These are phyloP conservation scores for Bombus breviceps DNA, from an alignment of 1,140 invertebrate genomes.

Conservation along the genomic window DNA sequence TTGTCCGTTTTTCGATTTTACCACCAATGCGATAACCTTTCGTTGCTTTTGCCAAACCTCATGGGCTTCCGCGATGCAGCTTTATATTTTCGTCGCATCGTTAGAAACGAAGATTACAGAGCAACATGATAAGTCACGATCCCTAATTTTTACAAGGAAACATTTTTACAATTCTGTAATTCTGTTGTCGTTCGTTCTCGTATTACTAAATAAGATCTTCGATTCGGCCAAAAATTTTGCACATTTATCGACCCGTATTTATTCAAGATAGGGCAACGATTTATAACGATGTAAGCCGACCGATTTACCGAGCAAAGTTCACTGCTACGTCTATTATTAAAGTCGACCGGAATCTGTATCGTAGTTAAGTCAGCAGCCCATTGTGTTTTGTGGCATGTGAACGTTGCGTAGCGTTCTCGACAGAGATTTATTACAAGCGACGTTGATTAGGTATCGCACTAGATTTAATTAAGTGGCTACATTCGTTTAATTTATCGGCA, in stretches of 20 bases:
- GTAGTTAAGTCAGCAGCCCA: background rate
- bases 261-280: background rate
- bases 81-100: too few species aligned
- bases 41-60: background rate
- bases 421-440: background rate
- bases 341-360: background rate
- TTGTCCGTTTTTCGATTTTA: background rate
- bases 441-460: background rate
- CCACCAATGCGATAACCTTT: background rate
- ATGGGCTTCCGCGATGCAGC: too few species aligned
- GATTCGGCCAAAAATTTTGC: background rate
- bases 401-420: background rate
- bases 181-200: too few species aligned
- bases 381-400: background rate
- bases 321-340: slow-evolving; percentile 36
- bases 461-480: background rate
- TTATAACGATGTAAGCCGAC: background rate
- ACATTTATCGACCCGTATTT: background rate
- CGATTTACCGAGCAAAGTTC: slow-evolving; percentile 38
- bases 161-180: too few species aligned
- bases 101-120: too few species aligned
- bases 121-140: too few species aligned
- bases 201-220: background rate
- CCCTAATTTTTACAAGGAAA: too few species aligned
- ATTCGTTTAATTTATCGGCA: too few species aligned